These are phyloP conservation scores for Pica pica DNA, from an alignment of 2,113 vertebrate genomes.

Conservation along the genomic window DNA sequence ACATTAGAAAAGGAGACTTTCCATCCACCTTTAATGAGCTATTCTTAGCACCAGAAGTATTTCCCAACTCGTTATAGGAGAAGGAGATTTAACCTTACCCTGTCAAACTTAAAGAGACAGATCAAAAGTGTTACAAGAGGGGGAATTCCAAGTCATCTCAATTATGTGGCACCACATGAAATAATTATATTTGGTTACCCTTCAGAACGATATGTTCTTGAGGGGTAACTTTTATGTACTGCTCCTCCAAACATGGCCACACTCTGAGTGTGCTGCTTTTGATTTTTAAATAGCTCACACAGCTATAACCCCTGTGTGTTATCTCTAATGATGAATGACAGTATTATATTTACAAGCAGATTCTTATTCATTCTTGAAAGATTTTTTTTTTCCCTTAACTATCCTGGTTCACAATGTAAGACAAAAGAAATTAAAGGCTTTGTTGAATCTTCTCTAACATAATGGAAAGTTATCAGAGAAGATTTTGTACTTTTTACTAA, in stretches of 20 bases:
- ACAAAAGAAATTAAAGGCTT: conserved; percentile 1
- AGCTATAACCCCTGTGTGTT: neutral
- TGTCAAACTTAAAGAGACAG: neutral
- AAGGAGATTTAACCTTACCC: conserved; percentile 1
- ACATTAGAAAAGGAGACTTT: neutral
- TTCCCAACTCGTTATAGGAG: neutral
- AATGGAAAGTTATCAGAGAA: neutral
- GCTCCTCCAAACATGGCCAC: neutral
- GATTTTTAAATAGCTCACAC: conserved; percentile 42
- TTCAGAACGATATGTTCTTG: conserved; percentile 5
- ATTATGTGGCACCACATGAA: conserved; percentile 39
- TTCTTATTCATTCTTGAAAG: neutral
- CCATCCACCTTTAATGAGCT: conserved; percentile 20
- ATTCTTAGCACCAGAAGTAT: conserved; percentile 45
- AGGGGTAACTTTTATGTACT: neutral
- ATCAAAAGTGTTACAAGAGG: conserved; percentile 8
- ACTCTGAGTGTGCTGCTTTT: neutral
- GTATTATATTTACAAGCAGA: neutral
- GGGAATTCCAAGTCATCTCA: conserved; percentile 44
- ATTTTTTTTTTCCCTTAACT: neutral
- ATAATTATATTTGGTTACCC: conserved; percentile 38
- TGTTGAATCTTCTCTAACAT: neutral
- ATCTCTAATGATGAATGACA: neutral
- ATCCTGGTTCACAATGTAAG: neutral
- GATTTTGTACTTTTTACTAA: neutral